Evolutionary conservation across 2,888 invertebrate species (phyloP), one percentile per base, ranked within the genome.

Genomic region (Synanthedon tipuliformis): DNA sequence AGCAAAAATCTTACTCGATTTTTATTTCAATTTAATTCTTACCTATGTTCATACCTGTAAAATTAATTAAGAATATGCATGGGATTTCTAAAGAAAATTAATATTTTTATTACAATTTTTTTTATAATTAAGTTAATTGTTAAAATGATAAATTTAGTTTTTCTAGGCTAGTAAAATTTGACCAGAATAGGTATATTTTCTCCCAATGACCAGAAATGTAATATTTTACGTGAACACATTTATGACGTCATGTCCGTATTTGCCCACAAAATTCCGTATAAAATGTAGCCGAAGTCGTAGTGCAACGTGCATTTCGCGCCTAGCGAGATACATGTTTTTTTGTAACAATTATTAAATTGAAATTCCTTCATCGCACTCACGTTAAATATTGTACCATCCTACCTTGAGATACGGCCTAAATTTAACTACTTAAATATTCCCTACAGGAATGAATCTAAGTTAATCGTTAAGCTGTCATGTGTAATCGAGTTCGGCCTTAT

Each of bases 221-320:
- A 34, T 34, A 34, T 34, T 34, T 34, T 34, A 4, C 23, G 23
- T 23, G 23, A 23, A 5, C 23, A 23, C 3, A 12, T 12, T 0
- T 12, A 3, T 58, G 62, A 58, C 53, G 63, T 63, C 67, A 65
- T 67, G 71, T 62, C 51, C 53, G 15, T 54, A 53, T 65, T 70
- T 57, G 61, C 62, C 64, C 63, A 73, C 68, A 65, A 71, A 75
- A 73, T 73, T 76, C 68, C 65, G 66, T 67, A 69, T 69, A 76
- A 68, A 63, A 71, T 66, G 68, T 70, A 73, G 71, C 65, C 66
- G 72, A 68, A 75, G 68, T 78, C 66, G 72, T 68, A 75, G 68
- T 78, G 78, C 80, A 79, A 68, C 78, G 69, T 74, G 79, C 81
- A 79, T 83, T 84, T 82, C 84, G 83, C 85, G 84, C 84, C 83